Conservation (phyloP, 2,113 vertebrate genomes). For the Pedetes capensis region DNA sequence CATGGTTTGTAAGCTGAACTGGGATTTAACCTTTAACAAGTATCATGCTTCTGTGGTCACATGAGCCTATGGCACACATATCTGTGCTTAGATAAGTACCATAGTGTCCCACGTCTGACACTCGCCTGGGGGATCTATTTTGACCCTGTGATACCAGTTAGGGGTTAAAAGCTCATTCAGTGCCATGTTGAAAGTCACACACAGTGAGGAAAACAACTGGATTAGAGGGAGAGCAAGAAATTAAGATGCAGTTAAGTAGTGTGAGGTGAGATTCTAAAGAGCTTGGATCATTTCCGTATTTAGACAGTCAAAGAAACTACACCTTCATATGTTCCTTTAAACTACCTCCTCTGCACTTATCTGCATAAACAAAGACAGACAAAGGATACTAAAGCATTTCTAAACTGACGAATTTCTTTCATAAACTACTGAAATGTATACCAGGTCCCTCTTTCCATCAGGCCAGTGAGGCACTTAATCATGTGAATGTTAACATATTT, state of each 20-base stretch:
- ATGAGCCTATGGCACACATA: too few species aligned
- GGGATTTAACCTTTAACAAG: too few species aligned
- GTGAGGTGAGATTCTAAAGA: neutral
- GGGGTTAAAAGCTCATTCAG: neutral
- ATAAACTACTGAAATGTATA: slow-evolving; percentile 36
- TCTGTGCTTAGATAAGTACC: too few species aligned
- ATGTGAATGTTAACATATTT: slow-evolving; percentile 40
- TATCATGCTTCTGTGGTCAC: too few species aligned
- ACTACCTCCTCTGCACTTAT: neutral
- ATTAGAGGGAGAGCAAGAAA: neutral
- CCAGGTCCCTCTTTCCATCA: neutral
- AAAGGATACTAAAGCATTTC: slow-evolving; percentile 28
- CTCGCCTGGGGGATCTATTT: too few species aligned
- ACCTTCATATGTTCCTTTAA: neutral
- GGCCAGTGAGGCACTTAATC: neutral
- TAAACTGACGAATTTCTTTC: slow-evolving; percentile 51
- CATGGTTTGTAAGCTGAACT: neutral
- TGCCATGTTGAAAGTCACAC: neutral
- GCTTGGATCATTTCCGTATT: slow-evolving; percentile 30
- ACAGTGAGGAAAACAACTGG: neutral
- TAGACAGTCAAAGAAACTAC: neutral
- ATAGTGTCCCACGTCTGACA: too few species aligned
- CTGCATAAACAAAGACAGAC: slow-evolving; percentile 19
- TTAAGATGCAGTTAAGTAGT: neutral
- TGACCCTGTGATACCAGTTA: too few species aligned